phyloP scores from a whole-genome alignment of 2,113 vertebrate genomes.

The Cyphomyrus discorhynchus region DNA sequence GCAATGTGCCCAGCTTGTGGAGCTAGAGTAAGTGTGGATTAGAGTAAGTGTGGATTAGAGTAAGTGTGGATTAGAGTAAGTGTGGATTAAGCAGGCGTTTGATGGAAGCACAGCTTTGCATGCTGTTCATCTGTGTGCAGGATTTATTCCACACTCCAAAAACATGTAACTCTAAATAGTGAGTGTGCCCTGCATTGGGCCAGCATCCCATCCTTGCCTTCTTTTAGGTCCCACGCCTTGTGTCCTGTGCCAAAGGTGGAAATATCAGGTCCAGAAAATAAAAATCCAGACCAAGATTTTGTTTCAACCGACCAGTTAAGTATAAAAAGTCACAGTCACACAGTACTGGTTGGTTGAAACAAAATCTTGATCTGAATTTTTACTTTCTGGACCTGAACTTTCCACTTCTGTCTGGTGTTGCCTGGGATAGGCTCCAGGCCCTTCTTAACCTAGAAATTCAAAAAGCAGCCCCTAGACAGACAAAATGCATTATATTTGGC shows the following conservation, averaged over 20 bases:
- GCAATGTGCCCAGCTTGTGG: slow-evolving; percentile 53
- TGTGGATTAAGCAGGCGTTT: not conserved
- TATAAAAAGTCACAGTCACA: not conserved
- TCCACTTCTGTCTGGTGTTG: not conserved
- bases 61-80: slow-evolving; percentile 42
- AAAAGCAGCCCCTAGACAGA: not conserved
- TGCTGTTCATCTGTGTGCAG: not conserved
- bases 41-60: not conserved
- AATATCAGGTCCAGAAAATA: not conserved
- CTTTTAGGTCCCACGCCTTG: not conserved
- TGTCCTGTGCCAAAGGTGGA: not conserved
- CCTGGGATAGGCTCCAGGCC: not conserved
- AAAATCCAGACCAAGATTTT: not conserved
- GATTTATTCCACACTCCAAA: not conserved
- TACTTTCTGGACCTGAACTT: not conserved
- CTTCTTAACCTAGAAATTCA: not conserved
- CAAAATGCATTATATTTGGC: not conserved
- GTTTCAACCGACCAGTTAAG: not conserved
- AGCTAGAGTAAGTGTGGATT: slow-evolving; percentile 63
- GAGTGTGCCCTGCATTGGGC: not conserved
- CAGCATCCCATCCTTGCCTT: not conserved
- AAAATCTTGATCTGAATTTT: not conserved
- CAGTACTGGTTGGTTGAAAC: not conserved
- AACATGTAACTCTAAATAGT: not conserved
- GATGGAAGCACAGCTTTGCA: not conserved